phyloP scores from a whole-genome alignment of 2,888 invertebrate species.

The Oxystoma pomonae region DNA sequence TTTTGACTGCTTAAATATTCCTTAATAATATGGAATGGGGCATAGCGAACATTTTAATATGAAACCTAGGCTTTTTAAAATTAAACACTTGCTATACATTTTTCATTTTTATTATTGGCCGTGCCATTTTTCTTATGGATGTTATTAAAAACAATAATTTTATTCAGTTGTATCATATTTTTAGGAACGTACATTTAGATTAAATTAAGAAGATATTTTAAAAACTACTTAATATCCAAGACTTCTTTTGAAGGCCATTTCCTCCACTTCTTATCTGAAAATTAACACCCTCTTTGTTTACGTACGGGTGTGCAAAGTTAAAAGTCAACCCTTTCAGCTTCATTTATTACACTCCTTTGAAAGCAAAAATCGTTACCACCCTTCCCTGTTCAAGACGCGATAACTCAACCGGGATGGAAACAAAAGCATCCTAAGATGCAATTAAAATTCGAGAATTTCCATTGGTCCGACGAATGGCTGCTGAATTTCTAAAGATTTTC shows the following conservation, averaged over 20 bases:
- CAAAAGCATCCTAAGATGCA: constrained; percentile 50
- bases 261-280: background rate
- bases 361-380: background rate
- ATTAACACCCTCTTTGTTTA: background rate
- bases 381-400: constrained; percentile 24
- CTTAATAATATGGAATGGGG: background rate
- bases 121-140: no score
- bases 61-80: no score
- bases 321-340: background rate
- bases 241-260: no score
- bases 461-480: constrained; percentile 38
- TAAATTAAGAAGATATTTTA: no score
- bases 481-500: constrained; percentile 30
- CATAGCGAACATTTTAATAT: background rate
- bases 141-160: no score
- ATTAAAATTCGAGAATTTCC: constrained; percentile 50
- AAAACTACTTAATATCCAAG: no score
- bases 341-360: background rate
- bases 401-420: constrained; percentile 46
- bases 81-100: no score
- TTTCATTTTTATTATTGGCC: no score
- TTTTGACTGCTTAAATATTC: background rate
- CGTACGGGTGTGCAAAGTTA: background rate
- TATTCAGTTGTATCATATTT: no score
- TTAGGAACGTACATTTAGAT: no score